phyloP scores from a whole-genome alignment of 2,113 vertebrate species.

The Tonatia bakeri region DNA sequence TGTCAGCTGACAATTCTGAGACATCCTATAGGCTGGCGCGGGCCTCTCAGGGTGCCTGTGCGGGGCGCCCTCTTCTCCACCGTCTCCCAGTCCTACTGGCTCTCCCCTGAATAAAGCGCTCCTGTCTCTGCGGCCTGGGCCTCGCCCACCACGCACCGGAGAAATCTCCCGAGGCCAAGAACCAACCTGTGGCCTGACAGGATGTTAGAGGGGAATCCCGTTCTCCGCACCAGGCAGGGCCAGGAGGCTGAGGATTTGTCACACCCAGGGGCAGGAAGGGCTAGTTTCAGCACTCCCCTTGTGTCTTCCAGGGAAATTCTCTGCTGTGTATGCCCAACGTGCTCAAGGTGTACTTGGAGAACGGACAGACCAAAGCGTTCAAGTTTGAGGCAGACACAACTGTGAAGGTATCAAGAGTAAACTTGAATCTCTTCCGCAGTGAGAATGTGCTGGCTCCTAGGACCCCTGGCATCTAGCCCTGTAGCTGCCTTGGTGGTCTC shows the following conservation, averaged over 20 bases:
- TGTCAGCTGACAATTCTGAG: not conserved
- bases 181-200: not conserved
- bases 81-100: not conserved
- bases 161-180: not conserved
- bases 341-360: slow-evolving; percentile 97
- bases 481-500: not conserved
- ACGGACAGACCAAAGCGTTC: slow-evolving; percentile 98
- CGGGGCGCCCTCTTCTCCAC: not conserved
- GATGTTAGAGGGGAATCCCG: not conserved
- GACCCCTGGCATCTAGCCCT: not conserved
- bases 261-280: not conserved
- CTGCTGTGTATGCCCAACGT: slow-evolving; percentile 97
- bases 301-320: slow-evolving; percentile 91
- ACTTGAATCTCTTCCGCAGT: not conserved
- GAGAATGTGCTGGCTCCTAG: not conserved
- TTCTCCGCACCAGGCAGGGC: not conserved
- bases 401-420: slow-evolving; percentile 87
- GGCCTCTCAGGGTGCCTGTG: not conserved
- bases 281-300: slow-evolving; percentile 20
- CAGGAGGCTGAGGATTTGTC: not conserved
- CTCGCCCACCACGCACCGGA: not conserved
- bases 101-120: not conserved
- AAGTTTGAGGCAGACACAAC: slow-evolving; percentile 93
- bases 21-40: not conserved
- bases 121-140: not conserved